Conservation (phyloP, 2,113 vertebrate genomes). For the Mellivora capensis region DNA sequence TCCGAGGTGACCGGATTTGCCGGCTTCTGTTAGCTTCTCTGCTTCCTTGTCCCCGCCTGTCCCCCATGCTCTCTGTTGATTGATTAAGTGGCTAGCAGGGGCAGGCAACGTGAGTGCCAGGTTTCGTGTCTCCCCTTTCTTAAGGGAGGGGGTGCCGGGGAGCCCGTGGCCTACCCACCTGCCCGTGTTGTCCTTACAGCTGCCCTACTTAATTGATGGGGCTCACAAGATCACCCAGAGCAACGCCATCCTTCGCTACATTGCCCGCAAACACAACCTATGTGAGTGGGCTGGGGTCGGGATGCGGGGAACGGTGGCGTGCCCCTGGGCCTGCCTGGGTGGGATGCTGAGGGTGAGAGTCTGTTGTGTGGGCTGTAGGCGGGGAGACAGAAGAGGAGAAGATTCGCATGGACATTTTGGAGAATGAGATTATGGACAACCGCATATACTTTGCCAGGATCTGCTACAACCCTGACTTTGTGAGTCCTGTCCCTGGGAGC, state of each 20-base stretch:
- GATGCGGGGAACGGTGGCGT: accelerated
- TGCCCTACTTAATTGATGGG: constrained; percentile 89
- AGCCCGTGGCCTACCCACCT: background rate
- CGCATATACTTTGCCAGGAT: constrained; percentile 75
- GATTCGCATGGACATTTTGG: constrained; percentile 83
- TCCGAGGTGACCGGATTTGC: background rate
- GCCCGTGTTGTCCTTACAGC: constrained; percentile 60
- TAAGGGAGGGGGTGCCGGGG: background rate
- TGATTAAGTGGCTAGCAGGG: background rate
- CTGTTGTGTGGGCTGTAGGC: constrained; percentile 72
- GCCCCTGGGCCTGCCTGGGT: background rate
- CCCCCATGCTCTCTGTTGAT: background rate
- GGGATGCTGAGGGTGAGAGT: accelerated
- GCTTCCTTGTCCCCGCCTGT: background rate
- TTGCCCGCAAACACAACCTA: constrained; percentile 88
- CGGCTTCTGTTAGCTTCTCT: background rate
- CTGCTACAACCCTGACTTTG: constrained; percentile 83
- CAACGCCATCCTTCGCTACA: constrained; percentile 89
- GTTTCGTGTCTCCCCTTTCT: no score
- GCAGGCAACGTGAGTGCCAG: background rate
- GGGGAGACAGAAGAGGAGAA: constrained; percentile 88
- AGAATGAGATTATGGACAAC: constrained; percentile 88
- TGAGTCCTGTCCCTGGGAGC: constrained; percentile 72
- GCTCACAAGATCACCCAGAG: constrained; percentile 86
- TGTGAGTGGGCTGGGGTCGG: constrained; percentile 79